Conservation (phyloP, 2,888 invertebrate species). For the Troides helena region DNA sequence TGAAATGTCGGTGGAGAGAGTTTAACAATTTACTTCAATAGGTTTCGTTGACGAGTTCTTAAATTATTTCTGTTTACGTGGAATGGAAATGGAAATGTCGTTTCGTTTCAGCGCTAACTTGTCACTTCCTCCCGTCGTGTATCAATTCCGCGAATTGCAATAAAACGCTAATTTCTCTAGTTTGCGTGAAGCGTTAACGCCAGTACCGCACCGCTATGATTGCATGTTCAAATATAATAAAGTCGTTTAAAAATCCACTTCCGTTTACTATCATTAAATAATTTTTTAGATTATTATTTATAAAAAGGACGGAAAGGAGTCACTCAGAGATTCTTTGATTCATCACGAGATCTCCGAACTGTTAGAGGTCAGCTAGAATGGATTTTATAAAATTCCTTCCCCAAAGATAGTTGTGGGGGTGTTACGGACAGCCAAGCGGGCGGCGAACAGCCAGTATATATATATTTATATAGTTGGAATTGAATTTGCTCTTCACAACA, state of each 20-base stretch:
- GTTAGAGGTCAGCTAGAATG: no score
- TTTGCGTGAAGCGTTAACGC: conserved; percentile 10
- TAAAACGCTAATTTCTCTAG: conserved; percentile 19
- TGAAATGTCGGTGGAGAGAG: background rate
- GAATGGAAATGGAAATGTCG: background rate
- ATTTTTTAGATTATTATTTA: no score
- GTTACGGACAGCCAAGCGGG: no score
- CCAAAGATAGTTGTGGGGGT: no score
- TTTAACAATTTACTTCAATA: background rate
- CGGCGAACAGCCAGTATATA: no score
- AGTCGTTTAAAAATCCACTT: background rate
- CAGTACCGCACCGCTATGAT: background rate
- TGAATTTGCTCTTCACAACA: no score
- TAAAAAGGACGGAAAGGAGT: no score
- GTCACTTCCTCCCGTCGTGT: conserved; percentile 22
- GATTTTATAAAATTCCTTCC: no score
- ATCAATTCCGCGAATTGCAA: conserved; percentile 17
- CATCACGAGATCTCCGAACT: no score
- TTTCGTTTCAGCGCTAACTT: conserved; percentile 19
- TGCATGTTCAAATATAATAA: conserved; percentile 20
- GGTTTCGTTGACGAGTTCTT: background rate
- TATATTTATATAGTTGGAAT: no score
- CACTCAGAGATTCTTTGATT: no score
- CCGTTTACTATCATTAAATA: conserved; percentile 2
- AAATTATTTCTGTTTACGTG: background rate